Evolutionary conservation across 2,113 vertebrate species (phyloP), one percentile per base, ranked within the genome.

Genomic region (Noctilio leporinus): DNA sequence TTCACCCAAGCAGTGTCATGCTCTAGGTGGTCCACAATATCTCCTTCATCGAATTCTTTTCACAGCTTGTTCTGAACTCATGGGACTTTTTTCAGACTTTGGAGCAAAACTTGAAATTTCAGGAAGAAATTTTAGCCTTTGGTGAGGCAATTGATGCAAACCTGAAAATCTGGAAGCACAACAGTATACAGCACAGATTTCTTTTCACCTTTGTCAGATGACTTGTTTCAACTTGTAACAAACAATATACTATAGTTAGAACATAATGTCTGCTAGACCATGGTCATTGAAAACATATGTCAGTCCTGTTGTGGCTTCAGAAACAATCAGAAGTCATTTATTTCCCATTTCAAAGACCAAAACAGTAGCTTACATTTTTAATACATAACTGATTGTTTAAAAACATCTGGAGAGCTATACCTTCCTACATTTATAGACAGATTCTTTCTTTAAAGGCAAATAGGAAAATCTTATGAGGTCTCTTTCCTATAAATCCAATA

Each of bases 381-480:
- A 98, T 98, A 95, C 83, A 91, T 93, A 97, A 96, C 91, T 97
- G 95, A 97, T 97, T 98, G 97, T 97, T 98, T 95, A 89, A 97
- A 97, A 98, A 98, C 98, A 98, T 98, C 98, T 98, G 98, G 97
- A 97, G 75, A 97, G 92, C 95, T 96, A 91, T 93, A 98, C 96
- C 94, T 97, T 98, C 97, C 96, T 84, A 88, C 69, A 47, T 98
- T 98, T 98, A 98, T 97, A 97, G 98, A 97, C 80, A 97, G 97
- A 98, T 98, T 98, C 94, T 97, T 98, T 97, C 97, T 98, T 98
- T 98, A 98, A 98, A 97, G 80, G 95, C 96, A 98, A 98, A 97
- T 97, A 96, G 98, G 98, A 98, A 98, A 98, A 97, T 96, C 65
- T 98, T 98, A 98, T 96, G 96, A 96, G 88, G 96, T 97, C 96